Evolutionary conservation across 1,140 invertebrate genomes (phyloP).

Genomic region (Goniozus legneri): DNA sequence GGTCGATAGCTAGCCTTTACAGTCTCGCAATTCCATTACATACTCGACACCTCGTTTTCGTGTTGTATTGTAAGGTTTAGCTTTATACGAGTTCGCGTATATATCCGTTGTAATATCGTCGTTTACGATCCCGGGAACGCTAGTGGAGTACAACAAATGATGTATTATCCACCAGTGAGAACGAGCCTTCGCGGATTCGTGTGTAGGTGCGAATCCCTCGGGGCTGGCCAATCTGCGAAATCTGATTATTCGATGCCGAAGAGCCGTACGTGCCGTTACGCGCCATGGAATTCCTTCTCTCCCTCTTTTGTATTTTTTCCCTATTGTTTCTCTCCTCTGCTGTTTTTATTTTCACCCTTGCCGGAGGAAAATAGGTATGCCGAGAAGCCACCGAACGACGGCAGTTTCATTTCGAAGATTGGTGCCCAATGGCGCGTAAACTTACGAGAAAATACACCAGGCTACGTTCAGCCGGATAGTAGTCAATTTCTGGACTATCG

Average conservation of each 20-base stretch:
- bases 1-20: slow-evolving; percentile 12
- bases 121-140: too few species aligned
- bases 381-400: slow-evolving; percentile 22
- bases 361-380: slow-evolving; percentile 14
- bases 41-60: slow-evolving; percentile 13
- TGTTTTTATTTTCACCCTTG: background rate
- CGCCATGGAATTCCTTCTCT: slow-evolving; percentile 1
- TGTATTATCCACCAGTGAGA: too few species aligned
- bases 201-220: too few species aligned
- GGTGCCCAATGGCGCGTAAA: slow-evolving; percentile 47
- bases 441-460: slow-evolving; percentile 27
- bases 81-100: slow-evolving; percentile 2
- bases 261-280: slow-evolving; percentile 8
- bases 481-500: slow-evolving; percentile 15
- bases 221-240: slow-evolving; percentile 30
- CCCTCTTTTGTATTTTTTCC: slow-evolving; percentile 1
- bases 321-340: background rate
- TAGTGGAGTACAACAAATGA: slow-evolving; percentile 24
- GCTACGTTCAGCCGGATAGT: background rate
- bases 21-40: slow-evolving; percentile 15
- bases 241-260: slow-evolving; percentile 36
- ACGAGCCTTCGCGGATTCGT: too few species aligned
- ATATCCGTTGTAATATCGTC: slow-evolving; percentile 21
- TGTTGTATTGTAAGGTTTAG: slow-evolving; percentile 14
- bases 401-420: slow-evolving; percentile 46